Percentiles rank a stretch among this genome's conserved stretches.
Conservation (phyloP, 1,140 invertebrate species). For the Drosophila chauvacae region DNA sequence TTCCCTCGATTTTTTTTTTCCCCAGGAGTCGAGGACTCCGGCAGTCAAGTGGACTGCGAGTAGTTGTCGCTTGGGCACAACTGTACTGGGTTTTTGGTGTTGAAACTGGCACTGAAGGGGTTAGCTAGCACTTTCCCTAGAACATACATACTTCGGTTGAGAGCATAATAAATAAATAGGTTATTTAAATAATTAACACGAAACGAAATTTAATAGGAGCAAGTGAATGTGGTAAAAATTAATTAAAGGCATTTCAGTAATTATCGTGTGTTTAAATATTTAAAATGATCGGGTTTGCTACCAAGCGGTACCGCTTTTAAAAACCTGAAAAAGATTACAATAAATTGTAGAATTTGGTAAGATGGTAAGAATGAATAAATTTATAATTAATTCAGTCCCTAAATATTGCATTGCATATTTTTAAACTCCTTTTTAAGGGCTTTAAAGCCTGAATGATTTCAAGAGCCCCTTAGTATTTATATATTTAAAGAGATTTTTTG, state of each 20-base stretch:
- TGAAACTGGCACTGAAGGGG: neutral
- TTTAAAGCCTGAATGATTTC: neutral
- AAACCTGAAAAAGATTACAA: neutral
- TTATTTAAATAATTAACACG: neutral
- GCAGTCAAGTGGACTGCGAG: slow-evolving; percentile 22
- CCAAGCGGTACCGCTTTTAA: rapidly evolving
- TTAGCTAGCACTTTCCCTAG: neutral
- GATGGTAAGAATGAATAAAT: neutral
- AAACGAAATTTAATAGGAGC: neutral
- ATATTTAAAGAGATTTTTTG: neutral
- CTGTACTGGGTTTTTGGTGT: slow-evolving; percentile 17
- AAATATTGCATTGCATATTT: neutral
- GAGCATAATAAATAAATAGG: neutral
- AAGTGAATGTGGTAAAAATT: neutral
- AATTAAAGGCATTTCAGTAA: neutral
- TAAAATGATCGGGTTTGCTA: neutral
- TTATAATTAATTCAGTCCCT: neutral
- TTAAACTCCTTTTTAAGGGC: neutral
- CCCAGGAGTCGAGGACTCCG: slow-evolving; percentile 5
- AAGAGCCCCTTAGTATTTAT: rapidly evolving
- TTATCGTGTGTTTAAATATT: neutral
- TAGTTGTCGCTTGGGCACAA: neutral
- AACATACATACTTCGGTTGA: too few species aligned
- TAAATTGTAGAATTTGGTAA: neutral
- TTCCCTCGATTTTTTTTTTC: slow-evolving; percentile 21